Evolutionary conservation across 2,113 vertebrate species (phyloP), one percentile per base, ranked within the genome.

Genomic region (Accipiter cooperii): DNA sequence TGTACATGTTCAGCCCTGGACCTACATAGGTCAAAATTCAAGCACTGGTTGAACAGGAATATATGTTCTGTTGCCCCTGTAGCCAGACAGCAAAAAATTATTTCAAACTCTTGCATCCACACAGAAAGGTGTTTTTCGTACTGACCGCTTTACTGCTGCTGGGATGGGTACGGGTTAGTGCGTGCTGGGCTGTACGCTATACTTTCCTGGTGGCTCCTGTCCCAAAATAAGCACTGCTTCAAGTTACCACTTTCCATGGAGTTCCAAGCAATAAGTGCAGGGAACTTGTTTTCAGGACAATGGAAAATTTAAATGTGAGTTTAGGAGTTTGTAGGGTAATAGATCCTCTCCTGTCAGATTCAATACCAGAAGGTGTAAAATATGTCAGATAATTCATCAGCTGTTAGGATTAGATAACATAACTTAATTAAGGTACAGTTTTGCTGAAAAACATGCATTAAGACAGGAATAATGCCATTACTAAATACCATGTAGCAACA

Each of bases 311-410:
- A 85, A 83, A 80, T 58, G 18, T 10, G 26, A 69, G 36, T 89
- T 96, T 63, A 80, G 57, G 21, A 86, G 68, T 87, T 66, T 46
- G 40, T n/a, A 77, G 66, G 13, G 16, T 89, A 91, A 92, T 87
- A 95, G 93, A 95, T 87, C 70, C 65, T 95, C 66, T 87, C 66
- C 78, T 85, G 89, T 93, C 89, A 89, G 81, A 93, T 91, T 95
- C 38, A 75, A 11, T 74, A 94, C 87, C 91, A 94, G 84, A 94
- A 84, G 78, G 49, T 94, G 91, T 95, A 88, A 94, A 95, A 88
- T 80, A 77, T 82, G 78, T 79, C 63, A 91, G 58, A 66, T 85
- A 96, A 95, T 76, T 92, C 12, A 82, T 93, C 89, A 96, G 58
- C 84, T 96, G 75, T 74, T 94, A 22, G 87, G 61, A 89, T 96